phyloP scores from a whole-genome alignment of 2,888 invertebrate genomes.

The Eubasilissa splendida region DNA sequence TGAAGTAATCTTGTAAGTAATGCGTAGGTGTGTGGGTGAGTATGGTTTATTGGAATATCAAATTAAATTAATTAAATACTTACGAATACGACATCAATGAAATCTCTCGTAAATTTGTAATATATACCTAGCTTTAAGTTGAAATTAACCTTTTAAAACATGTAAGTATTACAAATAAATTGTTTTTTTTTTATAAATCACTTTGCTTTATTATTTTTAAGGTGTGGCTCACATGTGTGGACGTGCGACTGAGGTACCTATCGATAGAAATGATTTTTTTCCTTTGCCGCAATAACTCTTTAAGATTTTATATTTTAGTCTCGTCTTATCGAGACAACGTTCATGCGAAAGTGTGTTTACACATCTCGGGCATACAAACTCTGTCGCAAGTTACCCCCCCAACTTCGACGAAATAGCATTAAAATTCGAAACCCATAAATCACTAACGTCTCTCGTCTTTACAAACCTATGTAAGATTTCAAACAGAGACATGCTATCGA shows the following conservation, averaged over 20 bases:
- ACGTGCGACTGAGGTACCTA: background rate
- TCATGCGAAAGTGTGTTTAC: constrained; percentile 5
- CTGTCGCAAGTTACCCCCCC: background rate
- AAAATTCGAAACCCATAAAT: constrained; percentile 37
- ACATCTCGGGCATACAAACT: constrained; percentile 14
- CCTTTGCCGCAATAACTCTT: background rate
- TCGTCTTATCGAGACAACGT: constrained; percentile 16
- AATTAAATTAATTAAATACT: no score
- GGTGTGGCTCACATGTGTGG: no score
- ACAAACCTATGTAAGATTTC: constrained; percentile 6
- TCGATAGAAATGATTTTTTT: background rate
- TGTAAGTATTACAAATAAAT: no score
- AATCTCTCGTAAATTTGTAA: no score
- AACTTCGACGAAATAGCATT: constrained; percentile 21
- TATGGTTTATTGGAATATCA: no score
- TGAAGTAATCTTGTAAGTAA: no score
- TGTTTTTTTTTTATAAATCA: no score
- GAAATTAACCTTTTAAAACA: no score
- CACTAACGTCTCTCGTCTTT: constrained; percentile 11
- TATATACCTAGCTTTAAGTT: no score
- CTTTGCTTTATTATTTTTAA: no score
- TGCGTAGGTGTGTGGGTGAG: no score
- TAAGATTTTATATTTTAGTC: constrained; percentile 16
- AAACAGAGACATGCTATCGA: constrained; percentile 8
- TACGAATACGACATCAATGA: no score